Evolutionary conservation across 1,140 invertebrate species (phyloP), one percentile per base, ranked within the genome.

Genomic region (Cydia amplana): DNA sequence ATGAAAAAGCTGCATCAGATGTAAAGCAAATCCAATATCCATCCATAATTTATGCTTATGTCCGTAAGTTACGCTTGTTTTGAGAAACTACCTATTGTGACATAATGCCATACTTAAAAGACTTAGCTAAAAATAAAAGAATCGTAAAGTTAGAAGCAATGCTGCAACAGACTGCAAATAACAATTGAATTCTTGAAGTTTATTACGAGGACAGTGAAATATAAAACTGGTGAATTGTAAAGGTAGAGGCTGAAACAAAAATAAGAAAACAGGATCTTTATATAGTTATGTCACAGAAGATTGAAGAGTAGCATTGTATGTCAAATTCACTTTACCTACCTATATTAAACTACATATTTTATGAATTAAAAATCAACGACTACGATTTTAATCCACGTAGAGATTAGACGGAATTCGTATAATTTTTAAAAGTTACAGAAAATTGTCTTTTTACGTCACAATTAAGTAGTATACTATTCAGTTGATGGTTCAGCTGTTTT

Each of bases 121-220:
- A 55, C 51, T n/a, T 5, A 6, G 51, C 16, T 9, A 55, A 18
- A n/a, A 7, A 55, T 9, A 0, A 20, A 55, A 55, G 4, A n/a
- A n/a, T 51, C n/a, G n/a, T 51, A 51, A 51, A n/a, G 4, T 51
- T 51, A 18, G 1, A n/a, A 18, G 18, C 49, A 51, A 51, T 51
- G 49, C n/a, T 51, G 49, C 16, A n/a, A 51, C 4, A 18, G n/a
- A 51, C 16, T 51, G 49, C 16, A 18, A 51, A 51, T 51, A 18
- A n/a, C n/a, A 51, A 46, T 67, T 65, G 2, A 25, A 28, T 65
- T 65, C 14, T 65, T 65, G 63, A 65, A 65, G 70, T 49, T 72
- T 51, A 72, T n/a, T 72, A 43, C 46, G 70, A 46, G 25, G 0
- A 28, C 28, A 65, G 25, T 49, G 10, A 20, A 73, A 73, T 25